Evolutionary conservation across 2,888 invertebrate species (phyloP).

Genomic region (Lathronympha strigana): DNA sequence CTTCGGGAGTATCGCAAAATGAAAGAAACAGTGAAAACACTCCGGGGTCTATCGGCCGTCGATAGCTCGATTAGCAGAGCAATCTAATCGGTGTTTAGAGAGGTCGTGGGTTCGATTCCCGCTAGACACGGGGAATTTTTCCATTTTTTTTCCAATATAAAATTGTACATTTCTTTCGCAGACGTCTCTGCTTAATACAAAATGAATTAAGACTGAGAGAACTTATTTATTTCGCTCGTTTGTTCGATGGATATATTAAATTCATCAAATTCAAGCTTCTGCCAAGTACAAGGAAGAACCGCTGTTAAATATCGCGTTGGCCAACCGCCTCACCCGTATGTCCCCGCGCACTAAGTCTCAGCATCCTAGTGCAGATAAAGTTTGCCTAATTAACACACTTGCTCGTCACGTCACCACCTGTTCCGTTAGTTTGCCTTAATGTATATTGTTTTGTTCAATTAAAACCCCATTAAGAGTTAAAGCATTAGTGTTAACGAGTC

Average conservation of each 20-base stretch:
- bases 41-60: too few species aligned
- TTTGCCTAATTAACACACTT: constrained; percentile 73
- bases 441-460: constrained; percentile 43
- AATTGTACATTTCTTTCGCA: too few species aligned
- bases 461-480: constrained; percentile 39
- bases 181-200: too few species aligned
- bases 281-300: background rate
- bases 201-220: too few species aligned
- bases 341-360: constrained; percentile 46
- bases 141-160: too few species aligned
- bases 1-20: too few species aligned
- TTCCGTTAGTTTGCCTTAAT: constrained; percentile 42
- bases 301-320: background rate
- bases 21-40: too few species aligned
- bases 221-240: too few species aligned
- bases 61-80: too few species aligned
- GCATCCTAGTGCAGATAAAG: constrained; percentile 63
- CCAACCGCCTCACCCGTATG: constrained; percentile 24
- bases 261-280: background rate
- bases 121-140: too few species aligned
- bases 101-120: too few species aligned
- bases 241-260: background rate
- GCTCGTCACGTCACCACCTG: constrained; percentile 63
- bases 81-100: too few species aligned
- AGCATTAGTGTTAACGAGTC: constrained; percentile 32